These are phyloP conservation scores for Pseudococcus viburni DNA, from an alignment of 2,888 invertebrate species.

Conservation along the genomic window DNA sequence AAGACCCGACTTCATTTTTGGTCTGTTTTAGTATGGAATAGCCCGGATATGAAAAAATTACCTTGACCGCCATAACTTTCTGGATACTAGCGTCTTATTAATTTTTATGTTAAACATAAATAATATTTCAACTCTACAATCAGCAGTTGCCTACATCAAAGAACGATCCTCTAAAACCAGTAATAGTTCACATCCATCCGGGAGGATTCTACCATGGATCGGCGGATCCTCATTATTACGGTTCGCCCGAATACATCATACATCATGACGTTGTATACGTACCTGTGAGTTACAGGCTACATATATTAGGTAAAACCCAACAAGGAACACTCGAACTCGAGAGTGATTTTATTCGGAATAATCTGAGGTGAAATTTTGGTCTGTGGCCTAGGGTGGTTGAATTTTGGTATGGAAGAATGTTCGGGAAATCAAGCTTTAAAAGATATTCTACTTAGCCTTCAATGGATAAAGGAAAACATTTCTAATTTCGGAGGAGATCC, in stretches of 20 bases:
- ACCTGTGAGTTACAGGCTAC: not conserved
- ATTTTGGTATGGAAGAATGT: conserved; percentile 29
- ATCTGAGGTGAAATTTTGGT: too few species aligned
- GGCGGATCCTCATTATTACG: not conserved
- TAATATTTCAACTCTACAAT: not conserved
- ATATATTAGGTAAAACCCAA: not conserved
- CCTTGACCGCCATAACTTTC: too few species aligned
- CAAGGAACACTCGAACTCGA: too few species aligned
- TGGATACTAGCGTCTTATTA: too few species aligned
- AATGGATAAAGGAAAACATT: conserved; percentile 56
- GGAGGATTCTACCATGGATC: conserved; percentile 20
- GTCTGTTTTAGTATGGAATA: too few species aligned
- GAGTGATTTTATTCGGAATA: too few species aligned
- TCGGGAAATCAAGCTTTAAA: conserved; percentile 51
- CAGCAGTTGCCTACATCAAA: conserved; percentile 20
- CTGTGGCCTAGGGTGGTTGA: conserved; percentile 13
- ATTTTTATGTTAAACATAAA: too few species aligned
- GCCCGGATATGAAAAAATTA: too few species aligned
- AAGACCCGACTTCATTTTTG: too few species aligned
- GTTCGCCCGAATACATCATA: conserved; percentile 31
- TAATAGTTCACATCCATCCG: conserved; percentile 34
- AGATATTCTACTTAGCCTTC: conserved; percentile 8
- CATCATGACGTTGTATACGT: conserved; percentile 22
- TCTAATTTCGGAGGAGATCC: conserved; percentile 55
- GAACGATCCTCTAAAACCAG: not conserved